Base-by-base conservation (phyloP, 2,113 vertebrate species). In the Onychorhynchus coronatus region DNA sequence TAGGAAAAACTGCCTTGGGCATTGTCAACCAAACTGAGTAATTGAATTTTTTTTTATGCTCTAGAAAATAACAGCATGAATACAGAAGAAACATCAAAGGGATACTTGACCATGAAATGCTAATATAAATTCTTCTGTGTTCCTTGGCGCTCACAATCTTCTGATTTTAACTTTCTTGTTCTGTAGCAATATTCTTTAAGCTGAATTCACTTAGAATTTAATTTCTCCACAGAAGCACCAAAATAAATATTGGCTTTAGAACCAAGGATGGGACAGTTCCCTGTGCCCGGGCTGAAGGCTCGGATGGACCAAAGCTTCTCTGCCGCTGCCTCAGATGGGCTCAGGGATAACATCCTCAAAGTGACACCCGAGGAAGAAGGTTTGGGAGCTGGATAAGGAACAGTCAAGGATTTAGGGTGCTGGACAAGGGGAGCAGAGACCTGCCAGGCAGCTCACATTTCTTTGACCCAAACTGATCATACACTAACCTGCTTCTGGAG, bases 61-160 rank as follows among this genome's bases (percentile, higher is more conserved):
- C 42, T 83, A 91, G 92, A 93, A 94, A 94, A 93, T 88, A 90
- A 91, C 85, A 94, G 83, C 58, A 37, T 89, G 93, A 95, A 94
- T 85, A 85, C 79, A 91, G 89, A 92, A 65, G 72, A 33, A 85
- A 94, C 93, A 95, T 97, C 96, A 97, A 97, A 97, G 89, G 53
- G 31, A 67, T 86, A 66, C 82, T 95, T 97, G 89, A 88, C 94
- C 95, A 96, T 96, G 93, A 94, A 90, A 89, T 61, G 66, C 73
- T 95, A 86, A 89, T 89, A 90, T 30, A 87, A 94, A 95, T 86
- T 87, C 88, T 89, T 89, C 61, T 91, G 49, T 81, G 77, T 78
- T 96, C 46, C 75, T 92, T 55, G 59, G 47, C 3, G n/a, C 24
- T 94, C 74, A n/a, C 31, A 46, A 7, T 73, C 42, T 77, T 72